These are phyloP conservation scores for Helleia helle DNA, from an alignment of 2,888 invertebrate species.

Conservation along the genomic window DNA sequence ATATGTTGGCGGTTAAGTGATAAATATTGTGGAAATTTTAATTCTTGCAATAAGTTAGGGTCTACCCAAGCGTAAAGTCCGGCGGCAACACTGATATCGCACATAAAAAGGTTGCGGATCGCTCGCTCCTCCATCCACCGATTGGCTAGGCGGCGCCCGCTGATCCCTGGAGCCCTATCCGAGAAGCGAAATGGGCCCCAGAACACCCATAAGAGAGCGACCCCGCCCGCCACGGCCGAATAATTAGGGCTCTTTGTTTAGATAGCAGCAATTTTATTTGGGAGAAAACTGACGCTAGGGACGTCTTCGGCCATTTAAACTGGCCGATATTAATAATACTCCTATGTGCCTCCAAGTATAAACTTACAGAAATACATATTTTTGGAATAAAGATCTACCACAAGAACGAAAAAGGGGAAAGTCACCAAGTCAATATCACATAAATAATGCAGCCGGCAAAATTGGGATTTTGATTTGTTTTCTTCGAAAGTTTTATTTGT, in stretches of 20 bases:
- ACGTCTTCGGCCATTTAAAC: constrained; percentile 69
- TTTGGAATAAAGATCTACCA: not conserved
- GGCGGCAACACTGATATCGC: constrained; percentile 63
- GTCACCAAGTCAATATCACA: constrained; percentile 61
- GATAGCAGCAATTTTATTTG: constrained; percentile 76
- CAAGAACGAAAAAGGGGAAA: constrained; percentile 56
- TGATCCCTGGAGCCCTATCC: constrained; percentile 76
- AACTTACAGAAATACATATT: constrained; percentile 3
- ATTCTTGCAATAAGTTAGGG: constrained; percentile 41
- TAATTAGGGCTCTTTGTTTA: constrained; percentile 79
- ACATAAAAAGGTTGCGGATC: constrained; percentile 74
- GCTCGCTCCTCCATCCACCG: constrained; percentile 70
- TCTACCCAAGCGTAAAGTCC: constrained; percentile 30
- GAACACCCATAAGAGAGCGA: constrained; percentile 80
- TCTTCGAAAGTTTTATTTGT: constrained; percentile 67
- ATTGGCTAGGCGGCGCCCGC: constrained; percentile 78
- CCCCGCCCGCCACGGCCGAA: constrained; percentile 78
- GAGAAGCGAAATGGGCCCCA: constrained; percentile 79
- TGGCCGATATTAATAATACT: constrained; percentile 71
- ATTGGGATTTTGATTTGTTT: constrained; percentile 73
- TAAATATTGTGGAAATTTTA: constrained; percentile 24
- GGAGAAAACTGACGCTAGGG: constrained; percentile 70
- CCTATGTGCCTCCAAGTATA: constrained; percentile 48
- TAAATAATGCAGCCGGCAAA: constrained; percentile 69
- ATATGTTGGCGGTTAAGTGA: not conserved